These are phyloP conservation scores for Atethmia centrago DNA, from an alignment of 2,888 invertebrate genomes.

Conservation along the genomic window DNA sequence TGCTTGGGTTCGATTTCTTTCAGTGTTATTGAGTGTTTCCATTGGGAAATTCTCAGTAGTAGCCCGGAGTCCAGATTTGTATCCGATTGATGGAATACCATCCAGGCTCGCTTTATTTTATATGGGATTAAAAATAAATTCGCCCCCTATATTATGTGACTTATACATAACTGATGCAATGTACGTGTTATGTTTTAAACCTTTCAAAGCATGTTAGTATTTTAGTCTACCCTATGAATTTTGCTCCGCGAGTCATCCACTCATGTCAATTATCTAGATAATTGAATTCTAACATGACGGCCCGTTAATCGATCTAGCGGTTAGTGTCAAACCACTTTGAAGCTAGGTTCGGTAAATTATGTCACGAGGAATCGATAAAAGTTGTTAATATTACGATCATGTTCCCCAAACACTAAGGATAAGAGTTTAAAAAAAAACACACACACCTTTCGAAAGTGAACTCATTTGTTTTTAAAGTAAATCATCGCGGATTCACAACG, in stretches of 20 bases:
- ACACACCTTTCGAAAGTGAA: background rate
- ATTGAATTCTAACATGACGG: constrained; percentile 39
- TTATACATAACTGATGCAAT: too few species aligned
- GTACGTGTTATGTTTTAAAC: too few species aligned
- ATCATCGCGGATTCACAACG: background rate
- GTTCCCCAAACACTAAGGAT: too few species aligned
- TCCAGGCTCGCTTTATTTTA: too few species aligned
- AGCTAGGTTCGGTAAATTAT: constrained; percentile 1
- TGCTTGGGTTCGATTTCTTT: too few species aligned
- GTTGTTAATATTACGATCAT: background rate
- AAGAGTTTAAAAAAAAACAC: background rate
- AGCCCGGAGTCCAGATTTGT: too few species aligned
- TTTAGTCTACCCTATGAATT: background rate
- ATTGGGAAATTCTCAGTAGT: too few species aligned
- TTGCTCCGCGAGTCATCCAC: constrained; percentile 8
- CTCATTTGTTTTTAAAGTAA: background rate
- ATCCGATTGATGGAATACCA: too few species aligned
- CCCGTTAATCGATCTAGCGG: too few species aligned
- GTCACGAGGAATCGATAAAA: constrained; percentile 3
- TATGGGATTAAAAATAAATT: too few species aligned
- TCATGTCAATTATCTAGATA: constrained; percentile 32
- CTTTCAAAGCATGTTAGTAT: background rate
- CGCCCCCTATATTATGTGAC: too few species aligned
- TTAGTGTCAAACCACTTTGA: constrained; percentile 38
- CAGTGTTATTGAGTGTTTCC: too few species aligned